Evolutionary conservation across 2,797 vertebrate species (phyloP).

Genomic region (Meda fulgida): DNA sequence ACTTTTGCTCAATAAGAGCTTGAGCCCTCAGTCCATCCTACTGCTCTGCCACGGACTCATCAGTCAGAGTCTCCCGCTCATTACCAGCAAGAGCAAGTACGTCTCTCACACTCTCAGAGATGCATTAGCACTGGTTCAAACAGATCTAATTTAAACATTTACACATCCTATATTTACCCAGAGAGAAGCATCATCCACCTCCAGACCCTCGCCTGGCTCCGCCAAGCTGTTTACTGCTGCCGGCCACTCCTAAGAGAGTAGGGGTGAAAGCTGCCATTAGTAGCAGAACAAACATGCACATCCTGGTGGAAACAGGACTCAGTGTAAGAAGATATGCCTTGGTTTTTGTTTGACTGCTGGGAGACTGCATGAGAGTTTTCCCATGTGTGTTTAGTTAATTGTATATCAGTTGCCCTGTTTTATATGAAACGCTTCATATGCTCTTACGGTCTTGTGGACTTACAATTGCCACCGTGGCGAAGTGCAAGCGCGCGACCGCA

Average conservation of each 20-base stretch:
- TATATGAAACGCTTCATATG: not conserved
- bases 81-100: slow-evolving; percentile 91
- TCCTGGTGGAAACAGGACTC: slow-evolving; percentile 92
- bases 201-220: slow-evolving; percentile 88
- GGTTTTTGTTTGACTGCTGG: not conserved
- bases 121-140: not conserved
- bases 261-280: slow-evolving; percentile 85
- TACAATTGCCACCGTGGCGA: not conserved
- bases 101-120: slow-evolving; percentile 45
- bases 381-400: too few relatives aligned
- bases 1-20: slow-evolving; percentile 85
- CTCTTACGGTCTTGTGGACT: not conserved
- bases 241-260: slow-evolving; percentile 85
- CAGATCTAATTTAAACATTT: not conserved
- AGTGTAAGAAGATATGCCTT: slow-evolving; percentile 78
- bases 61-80: slow-evolving; percentile 91
- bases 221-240: slow-evolving; percentile 91
- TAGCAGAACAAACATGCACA: slow-evolving; percentile 89
- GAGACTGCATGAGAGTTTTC: not conserved
- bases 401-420: not conserved
- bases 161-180: slow-evolving; percentile 56
- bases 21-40: slow-evolving; percentile 85
- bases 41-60: slow-evolving; percentile 92
- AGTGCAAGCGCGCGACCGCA: too few relatives aligned
- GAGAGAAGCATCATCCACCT: slow-evolving; percentile 75